phyloP scores from a whole-genome alignment of 1,140 invertebrate species.

The Parapsyche elsis region DNA sequence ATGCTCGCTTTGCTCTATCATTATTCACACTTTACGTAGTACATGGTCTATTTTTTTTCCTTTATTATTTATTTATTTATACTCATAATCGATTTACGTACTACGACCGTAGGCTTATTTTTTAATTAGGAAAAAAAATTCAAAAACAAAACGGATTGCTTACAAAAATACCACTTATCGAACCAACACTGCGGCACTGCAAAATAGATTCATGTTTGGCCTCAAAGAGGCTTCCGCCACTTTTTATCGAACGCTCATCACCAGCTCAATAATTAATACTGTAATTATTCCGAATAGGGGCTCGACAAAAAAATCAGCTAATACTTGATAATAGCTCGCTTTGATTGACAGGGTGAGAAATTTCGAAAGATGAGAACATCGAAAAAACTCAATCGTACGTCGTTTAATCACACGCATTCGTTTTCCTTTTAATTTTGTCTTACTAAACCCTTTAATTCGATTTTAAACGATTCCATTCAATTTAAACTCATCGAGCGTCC shows the following conservation, averaged over 20 bases:
- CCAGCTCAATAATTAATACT: not conserved
- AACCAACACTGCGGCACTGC: not conserved
- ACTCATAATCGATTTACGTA: not conserved
- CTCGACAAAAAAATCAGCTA: not conserved
- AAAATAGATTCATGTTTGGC: not conserved
- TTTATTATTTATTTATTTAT: not conserved
- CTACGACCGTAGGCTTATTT: not conserved
- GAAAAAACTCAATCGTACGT: not conserved
- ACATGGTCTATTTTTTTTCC: constrained; percentile 5
- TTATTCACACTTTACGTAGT: constrained; percentile 18
- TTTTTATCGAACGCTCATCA: constrained; percentile 10
- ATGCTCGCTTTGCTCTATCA: not conserved
- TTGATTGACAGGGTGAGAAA: constrained; percentile 19
- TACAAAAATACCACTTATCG: not conserved
- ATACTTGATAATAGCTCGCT: not conserved
- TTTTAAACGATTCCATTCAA: too few species aligned
- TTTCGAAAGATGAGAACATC: not conserved
- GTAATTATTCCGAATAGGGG: not conserved
- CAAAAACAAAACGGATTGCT: too few species aligned
- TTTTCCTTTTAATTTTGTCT: too few species aligned
- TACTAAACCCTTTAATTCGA: too few species aligned
- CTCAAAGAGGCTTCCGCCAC: not conserved
- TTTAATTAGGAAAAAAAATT: not conserved
- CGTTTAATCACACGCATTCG: too few species aligned
- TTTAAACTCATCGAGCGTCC: too few species aligned